Evolutionary conservation across 1,140 invertebrate genomes (phyloP).

Genomic region (Apis dorsata): DNA sequence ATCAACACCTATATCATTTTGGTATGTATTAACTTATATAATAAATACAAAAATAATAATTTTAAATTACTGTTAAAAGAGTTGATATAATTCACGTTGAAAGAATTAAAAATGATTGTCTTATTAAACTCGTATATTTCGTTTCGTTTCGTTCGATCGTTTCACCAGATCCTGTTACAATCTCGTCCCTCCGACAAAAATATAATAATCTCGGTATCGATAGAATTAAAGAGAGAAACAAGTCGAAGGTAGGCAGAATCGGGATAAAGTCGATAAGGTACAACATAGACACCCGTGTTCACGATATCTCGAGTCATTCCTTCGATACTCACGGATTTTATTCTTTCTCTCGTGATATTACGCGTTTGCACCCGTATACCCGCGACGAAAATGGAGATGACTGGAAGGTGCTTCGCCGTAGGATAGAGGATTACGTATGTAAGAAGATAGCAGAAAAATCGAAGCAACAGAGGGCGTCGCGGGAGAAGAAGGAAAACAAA

Average conservation of each 20-base stretch:
- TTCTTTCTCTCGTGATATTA: slow-evolving; percentile 69
- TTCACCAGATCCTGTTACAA: neutral
- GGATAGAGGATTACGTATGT: slow-evolving; percentile 30
- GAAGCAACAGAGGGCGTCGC: neutral
- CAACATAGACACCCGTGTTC: slow-evolving; percentile 20
- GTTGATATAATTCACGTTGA: too few species aligned
- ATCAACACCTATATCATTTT: too few species aligned
- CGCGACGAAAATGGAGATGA: slow-evolving; percentile 24
- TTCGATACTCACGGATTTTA: slow-evolving; percentile 71
- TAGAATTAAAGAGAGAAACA: slow-evolving; percentile 25
- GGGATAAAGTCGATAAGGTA: slow-evolving; percentile 31
- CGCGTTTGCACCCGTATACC: slow-evolving; percentile 70
- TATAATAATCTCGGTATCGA: slow-evolving; percentile 4
- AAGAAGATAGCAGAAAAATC: slow-evolving; percentile 15
- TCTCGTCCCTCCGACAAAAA: neutral
- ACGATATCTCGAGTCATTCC: slow-evolving; percentile 70
- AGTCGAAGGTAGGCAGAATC: neutral
- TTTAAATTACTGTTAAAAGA: too few species aligned
- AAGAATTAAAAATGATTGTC: neutral
- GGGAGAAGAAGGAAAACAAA: slow-evolving; percentile 24
- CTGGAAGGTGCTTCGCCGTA: slow-evolving; percentile 20
- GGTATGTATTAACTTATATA: neutral
- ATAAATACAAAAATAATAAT: neutral
- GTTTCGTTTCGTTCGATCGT: neutral
- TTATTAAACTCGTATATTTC: neutral